phyloP scores from a whole-genome alignment of 2,113 vertebrate genomes.

The Thunnus thynnus region DNA sequence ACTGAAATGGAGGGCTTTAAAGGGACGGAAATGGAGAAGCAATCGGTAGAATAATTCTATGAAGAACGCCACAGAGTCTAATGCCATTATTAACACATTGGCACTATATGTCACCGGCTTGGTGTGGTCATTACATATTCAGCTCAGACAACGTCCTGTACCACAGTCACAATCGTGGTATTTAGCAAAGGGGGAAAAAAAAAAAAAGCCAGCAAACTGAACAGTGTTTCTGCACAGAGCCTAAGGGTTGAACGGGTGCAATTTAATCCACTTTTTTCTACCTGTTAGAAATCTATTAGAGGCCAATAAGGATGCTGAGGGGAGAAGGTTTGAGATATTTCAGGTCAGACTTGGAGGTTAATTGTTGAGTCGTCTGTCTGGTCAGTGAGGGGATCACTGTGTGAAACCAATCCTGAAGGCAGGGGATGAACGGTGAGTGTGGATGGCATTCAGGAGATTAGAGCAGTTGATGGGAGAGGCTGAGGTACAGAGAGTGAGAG shows the following conservation, averaged over 20 bases:
- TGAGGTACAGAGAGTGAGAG: conserved; percentile 23
- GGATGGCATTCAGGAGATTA: conserved; percentile 79
- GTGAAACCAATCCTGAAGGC: conserved; percentile 75
- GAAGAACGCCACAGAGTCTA: conserved; percentile 35
- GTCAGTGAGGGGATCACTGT: conserved; percentile 76
- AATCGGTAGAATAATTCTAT: conserved; percentile 37
- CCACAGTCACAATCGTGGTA: conserved; percentile 39
- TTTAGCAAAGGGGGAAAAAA: conserved; percentile 20
- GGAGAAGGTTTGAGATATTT: conserved; percentile 78
- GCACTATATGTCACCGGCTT: conserved; percentile 11
- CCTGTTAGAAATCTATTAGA: conserved; percentile 81
- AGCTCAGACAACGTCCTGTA: conserved; percentile 31
- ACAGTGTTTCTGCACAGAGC: conserved; percentile 55
- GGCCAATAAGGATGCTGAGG: conserved; percentile 68
- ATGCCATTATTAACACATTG: conserved; percentile 54
- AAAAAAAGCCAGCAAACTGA: conserved; percentile 51
- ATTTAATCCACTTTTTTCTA: conserved; percentile 74
- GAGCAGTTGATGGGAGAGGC: conserved; percentile 69
- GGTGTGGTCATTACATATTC: conserved; percentile 22
- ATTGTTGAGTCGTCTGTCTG: conserved; percentile 82
- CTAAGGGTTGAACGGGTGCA: conserved; percentile 52
- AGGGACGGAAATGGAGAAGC: conserved; percentile 38
- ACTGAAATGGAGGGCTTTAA: conserved; percentile 45
- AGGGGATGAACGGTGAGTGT: conserved; percentile 70
- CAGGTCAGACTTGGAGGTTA: conserved; percentile 83